Evolutionary conservation across 2,113 vertebrate species (phyloP).

Genomic region (Pyrgilauda ruficollis): DNA sequence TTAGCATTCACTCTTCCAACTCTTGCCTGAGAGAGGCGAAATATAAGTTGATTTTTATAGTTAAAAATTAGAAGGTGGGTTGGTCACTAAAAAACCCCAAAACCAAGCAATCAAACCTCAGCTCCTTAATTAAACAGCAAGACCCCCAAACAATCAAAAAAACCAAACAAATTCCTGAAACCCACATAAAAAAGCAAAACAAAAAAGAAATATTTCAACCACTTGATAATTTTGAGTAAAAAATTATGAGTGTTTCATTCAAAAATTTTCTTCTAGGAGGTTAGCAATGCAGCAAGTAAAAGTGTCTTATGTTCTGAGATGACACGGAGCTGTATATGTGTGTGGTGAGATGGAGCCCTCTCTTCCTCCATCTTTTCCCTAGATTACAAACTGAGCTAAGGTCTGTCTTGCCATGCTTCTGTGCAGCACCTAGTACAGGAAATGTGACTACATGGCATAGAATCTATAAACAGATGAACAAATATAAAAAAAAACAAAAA

Average conservation of each 20-base stretch:
- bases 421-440: not conserved
- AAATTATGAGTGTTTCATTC: not conserved
- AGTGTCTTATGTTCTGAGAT: not conserved
- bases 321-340: not conserved
- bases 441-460: not conserved
- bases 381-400: not conserved
- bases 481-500: not conserved
- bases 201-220: not conserved
- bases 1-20: not conserved
- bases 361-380: not conserved
- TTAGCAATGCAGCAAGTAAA: not conserved
- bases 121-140: not conserved
- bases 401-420: not conserved
- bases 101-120: not conserved
- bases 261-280: not conserved
- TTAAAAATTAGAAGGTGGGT: not conserved
- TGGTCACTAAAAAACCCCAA: not conserved
- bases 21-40: not conserved
- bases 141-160: not conserved
- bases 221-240: not conserved
- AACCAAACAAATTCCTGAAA: not conserved
- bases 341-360: not conserved
- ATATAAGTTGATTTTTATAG: not conserved
- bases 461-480: not conserved
- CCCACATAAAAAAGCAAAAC: not conserved